Conservation (phyloP, 2,113 vertebrate species). For the Benitochromis conjunctus region DNA sequence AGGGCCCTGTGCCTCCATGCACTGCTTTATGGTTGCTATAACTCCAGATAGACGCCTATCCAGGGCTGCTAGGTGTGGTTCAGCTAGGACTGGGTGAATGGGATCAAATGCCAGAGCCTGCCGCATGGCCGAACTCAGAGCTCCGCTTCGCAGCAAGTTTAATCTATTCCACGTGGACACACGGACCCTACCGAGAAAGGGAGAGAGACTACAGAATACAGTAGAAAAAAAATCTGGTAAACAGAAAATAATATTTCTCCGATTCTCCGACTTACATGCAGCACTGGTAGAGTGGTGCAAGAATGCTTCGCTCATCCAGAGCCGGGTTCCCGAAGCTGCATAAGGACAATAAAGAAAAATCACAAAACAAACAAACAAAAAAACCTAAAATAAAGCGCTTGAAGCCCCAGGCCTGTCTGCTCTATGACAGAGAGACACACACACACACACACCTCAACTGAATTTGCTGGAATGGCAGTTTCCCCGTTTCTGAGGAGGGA, state of each 20-base stretch:
- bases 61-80: constrained; percentile 83
- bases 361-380: neutral
- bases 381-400: neutral
- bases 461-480: neutral
- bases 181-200: constrained; percentile 76
- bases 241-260: neutral
- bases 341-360: neutral
- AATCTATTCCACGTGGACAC: constrained; percentile 97
- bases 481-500: neutral
- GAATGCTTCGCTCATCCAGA: constrained; percentile 94
- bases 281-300: constrained; percentile 97
- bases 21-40: constrained; percentile 88
- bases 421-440: neutral
- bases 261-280: constrained; percentile 87
- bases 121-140: constrained; percentile 85
- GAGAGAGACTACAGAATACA: neutral
- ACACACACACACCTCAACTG: neutral
- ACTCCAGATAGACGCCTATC: constrained; percentile 86
- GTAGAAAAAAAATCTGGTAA: neutral
- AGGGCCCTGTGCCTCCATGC: constrained; percentile 88
- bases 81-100: constrained; percentile 83
- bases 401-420: neutral
- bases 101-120: constrained; percentile 88
- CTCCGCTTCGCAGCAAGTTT: constrained; percentile 85
- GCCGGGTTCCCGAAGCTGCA: constrained; percentile 92